These are phyloP conservation scores for Epinotia brunnichana DNA, from an alignment of 2,888 invertebrate species.

Conservation along the genomic window DNA sequence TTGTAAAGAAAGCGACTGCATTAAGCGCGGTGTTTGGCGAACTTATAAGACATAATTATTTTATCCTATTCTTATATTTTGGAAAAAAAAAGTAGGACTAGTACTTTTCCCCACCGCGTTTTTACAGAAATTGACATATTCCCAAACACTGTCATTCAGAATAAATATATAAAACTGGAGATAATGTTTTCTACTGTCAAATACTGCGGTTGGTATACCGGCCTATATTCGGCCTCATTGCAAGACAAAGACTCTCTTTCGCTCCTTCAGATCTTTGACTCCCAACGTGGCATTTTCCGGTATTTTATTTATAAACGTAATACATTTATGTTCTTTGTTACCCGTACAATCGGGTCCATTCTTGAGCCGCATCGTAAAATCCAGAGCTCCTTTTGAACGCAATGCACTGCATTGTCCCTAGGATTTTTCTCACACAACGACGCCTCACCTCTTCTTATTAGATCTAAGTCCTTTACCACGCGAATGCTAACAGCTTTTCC, in stretches of 20 bases:
- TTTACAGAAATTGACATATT: too few species aligned
- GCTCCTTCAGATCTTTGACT: neutral
- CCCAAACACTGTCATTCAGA: too few species aligned
- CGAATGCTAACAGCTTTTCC: neutral
- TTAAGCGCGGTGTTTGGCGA: too few species aligned
- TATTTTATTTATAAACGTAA: constrained; percentile 22
- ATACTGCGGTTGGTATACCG: too few species aligned
- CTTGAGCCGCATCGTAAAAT: constrained; percentile 33
- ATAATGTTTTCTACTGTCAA: too few species aligned
- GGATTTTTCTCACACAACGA: constrained; percentile 62
- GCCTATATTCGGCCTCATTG: neutral
- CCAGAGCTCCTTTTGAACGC: constrained; percentile 30
- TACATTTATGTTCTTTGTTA: constrained; percentile 18
- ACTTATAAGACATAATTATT: too few species aligned
- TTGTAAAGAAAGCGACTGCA: too few species aligned
- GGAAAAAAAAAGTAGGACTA: too few species aligned
- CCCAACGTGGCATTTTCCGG: neutral
- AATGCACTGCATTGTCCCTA: constrained; percentile 56
- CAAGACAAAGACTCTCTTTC: neutral
- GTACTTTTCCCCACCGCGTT: too few species aligned
- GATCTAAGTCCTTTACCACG: constrained; percentile 45
- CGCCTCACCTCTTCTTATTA: constrained; percentile 59
- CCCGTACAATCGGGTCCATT: constrained; percentile 26
- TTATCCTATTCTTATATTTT: too few species aligned
- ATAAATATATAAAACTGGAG: too few species aligned